A percentile compares a stretch with the other conserved stretches of the same genome.
Evolutionary conservation across 2,797 vertebrate genomes (phyloP).

Genomic region (Gephyroberyx darwinii): DNA sequence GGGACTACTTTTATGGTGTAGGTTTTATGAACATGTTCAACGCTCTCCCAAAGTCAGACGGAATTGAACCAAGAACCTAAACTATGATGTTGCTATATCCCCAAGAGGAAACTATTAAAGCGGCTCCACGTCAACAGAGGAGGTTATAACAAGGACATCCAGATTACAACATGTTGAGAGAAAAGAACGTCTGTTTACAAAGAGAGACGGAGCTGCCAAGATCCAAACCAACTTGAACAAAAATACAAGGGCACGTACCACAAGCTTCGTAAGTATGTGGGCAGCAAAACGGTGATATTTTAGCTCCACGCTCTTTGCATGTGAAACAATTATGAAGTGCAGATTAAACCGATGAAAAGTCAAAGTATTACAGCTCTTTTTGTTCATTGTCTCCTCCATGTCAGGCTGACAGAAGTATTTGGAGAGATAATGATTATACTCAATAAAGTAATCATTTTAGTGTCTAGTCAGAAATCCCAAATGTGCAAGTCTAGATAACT

Average conservation of each 20-base stretch:
- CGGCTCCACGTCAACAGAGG: constrained; percentile 37
- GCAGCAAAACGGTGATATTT: not conserved
- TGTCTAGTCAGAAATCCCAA: not conserved
- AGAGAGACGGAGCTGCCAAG: constrained; percentile 34
- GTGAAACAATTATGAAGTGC: no score
- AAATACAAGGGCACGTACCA: constrained; percentile 10
- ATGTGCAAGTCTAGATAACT: not conserved
- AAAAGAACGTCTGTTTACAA: constrained; percentile 60
- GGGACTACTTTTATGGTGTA: not conserved
- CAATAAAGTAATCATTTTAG: not conserved
- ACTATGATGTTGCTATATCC: constrained; percentile 43
- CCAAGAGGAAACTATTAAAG: constrained; percentile 18
- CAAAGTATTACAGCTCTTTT: no score
- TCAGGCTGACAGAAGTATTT: no score
- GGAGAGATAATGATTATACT: no score
- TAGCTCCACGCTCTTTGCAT: no score
- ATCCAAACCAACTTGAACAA: constrained; percentile 22
- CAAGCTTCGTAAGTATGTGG: not conserved
- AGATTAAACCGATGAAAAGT: no score
- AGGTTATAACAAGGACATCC: constrained; percentile 35
- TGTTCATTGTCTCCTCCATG: no score
- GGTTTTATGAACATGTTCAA: not conserved
- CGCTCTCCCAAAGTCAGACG: not conserved
- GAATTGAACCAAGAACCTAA: constrained; percentile 3
- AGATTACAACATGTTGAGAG: constrained; percentile 66